Conservation (phyloP, 1,140 invertebrate genomes). For the Trichonephila inaurata region DNA sequence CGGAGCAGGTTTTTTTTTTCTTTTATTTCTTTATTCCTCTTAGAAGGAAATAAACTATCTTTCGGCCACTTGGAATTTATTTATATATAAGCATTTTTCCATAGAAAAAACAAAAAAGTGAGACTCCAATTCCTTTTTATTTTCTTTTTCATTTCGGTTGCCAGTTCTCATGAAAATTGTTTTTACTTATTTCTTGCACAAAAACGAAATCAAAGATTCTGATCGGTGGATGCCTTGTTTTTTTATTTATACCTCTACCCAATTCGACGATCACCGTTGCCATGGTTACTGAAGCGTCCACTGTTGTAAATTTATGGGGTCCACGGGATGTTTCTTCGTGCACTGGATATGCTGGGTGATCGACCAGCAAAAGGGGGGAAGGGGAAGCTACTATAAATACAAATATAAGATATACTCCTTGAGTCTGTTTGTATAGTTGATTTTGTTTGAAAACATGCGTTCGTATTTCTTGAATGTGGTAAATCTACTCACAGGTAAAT, state of each 20-base stretch:
- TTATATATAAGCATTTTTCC: slow-evolving; percentile 51
- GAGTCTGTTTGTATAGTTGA: not conserved
- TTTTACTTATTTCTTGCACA: slow-evolving; percentile 26
- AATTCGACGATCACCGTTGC: not conserved
- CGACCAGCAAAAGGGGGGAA: not conserved
- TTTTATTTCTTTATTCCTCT: not conserved
- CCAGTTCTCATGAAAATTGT: not conserved
- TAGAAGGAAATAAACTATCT: not conserved
- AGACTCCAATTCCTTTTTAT: not conserved
- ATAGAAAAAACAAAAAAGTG: slow-evolving; percentile 19
- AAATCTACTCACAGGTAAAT: not conserved
- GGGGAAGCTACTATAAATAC: slow-evolving; percentile 42
- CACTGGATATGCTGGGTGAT: slow-evolving; percentile 7
- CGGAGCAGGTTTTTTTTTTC: not conserved
- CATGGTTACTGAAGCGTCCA: slow-evolving; percentile 48
- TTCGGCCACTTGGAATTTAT: not conserved
- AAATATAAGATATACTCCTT: slow-evolving; percentile 7
- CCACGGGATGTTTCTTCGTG: not conserved
- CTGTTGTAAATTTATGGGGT: slow-evolving; percentile 43
- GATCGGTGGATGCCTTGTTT: not conserved
- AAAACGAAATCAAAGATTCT: not conserved
- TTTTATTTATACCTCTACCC: slow-evolving; percentile 43
- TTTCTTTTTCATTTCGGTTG: not conserved
- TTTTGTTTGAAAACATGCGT: not conserved
- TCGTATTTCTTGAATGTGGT: not conserved